Conservation (phyloP, 2,113 vertebrate genomes). For the Cettia cetti region DNA sequence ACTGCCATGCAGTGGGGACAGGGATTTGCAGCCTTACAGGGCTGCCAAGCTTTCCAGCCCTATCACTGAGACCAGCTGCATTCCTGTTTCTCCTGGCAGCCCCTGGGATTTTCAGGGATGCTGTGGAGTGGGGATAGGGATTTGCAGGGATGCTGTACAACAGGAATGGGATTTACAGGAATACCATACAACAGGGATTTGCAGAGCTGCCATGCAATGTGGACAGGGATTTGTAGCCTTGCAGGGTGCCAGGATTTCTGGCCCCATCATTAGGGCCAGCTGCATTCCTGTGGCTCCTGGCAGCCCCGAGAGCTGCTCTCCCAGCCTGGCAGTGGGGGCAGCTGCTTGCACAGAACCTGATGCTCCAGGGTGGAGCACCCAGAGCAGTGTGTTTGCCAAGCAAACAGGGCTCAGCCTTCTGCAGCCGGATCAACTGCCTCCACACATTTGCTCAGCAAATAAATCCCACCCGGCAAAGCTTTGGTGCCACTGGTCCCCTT, state of each 20-base stretch:
- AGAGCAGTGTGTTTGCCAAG: not conserved
- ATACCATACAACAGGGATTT: not conserved
- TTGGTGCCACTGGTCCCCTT: not conserved
- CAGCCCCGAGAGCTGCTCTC: not conserved
- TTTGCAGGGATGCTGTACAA: not conserved
- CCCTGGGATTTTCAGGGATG: not conserved
- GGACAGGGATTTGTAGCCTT: not conserved
- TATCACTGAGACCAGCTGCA: not conserved
- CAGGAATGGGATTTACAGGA: not conserved
- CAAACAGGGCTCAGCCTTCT: not conserved
- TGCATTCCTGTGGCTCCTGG: not conserved
- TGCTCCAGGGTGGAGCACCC: not conserved
- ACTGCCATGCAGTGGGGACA: not conserved
- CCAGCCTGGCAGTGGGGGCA: not conserved
- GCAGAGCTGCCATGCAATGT: not conserved
- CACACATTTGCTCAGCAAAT: not conserved
- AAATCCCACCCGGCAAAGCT: not conserved
- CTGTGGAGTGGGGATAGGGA: not conserved
- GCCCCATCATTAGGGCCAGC: not conserved
- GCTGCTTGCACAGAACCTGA: not conserved
- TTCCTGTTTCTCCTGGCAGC: not conserved
- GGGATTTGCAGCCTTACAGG: not conserved
- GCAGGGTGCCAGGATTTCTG: not conserved
- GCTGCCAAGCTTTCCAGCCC: not conserved
- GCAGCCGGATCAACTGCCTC: not conserved